Evolutionary conservation across 2,113 vertebrate genomes (phyloP).

Genomic region (Esox niger): DNA sequence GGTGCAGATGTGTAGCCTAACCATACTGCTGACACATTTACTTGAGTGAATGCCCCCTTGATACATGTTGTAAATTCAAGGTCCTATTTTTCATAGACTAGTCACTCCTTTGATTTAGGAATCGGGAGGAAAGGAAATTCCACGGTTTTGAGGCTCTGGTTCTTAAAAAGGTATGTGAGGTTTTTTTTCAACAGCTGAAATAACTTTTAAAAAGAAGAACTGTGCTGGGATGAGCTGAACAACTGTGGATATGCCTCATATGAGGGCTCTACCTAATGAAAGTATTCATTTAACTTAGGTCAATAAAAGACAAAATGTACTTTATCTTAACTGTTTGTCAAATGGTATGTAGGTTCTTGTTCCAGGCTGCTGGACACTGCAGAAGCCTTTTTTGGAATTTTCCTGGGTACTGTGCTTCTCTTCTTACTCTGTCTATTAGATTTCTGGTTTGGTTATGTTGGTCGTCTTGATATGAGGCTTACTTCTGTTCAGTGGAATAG

Average conservation of each 20-base stretch:
- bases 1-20: not conserved
- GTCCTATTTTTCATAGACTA: not conserved
- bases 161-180: conserved; percentile 22
- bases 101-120: conserved; percentile 20
- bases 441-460: conserved; percentile 8
- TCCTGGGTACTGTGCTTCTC: too few relatives aligned
- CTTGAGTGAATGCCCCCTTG: not conserved
- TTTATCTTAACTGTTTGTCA: not conserved
- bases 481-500: not conserved
- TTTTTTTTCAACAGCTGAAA: conserved; percentile 4
- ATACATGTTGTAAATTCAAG: not conserved
- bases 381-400: not conserved
- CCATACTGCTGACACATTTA: not conserved
- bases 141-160: conserved; percentile 18
- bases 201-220: not conserved
- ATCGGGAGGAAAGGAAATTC: conserved; percentile 29
- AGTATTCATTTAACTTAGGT: not conserved
- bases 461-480: not conserved
- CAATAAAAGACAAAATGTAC: not conserved
- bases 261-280: not conserved
- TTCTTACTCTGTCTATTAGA: not conserved
- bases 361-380: not conserved
- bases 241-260: not conserved
- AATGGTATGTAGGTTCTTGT: not conserved
- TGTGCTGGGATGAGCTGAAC: not conserved